These are phyloP conservation scores for Oreochromis tanganicae DNA, from an alignment of 2,113 vertebrate genomes.

Conservation along the genomic window DNA sequence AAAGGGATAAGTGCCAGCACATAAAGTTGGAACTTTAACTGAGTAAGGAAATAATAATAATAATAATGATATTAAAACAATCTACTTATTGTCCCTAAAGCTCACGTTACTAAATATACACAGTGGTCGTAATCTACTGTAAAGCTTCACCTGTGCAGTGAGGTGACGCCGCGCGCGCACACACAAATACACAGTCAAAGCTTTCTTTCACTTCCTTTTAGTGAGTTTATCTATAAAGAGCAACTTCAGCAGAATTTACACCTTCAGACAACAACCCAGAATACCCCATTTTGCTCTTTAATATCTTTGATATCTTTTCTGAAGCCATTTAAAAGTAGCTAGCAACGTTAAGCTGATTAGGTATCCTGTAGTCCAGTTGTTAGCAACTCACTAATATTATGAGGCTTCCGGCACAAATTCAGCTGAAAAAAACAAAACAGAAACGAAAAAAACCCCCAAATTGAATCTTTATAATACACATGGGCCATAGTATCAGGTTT, in stretches of 20 bases:
- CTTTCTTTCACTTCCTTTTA: constrained; percentile 3
- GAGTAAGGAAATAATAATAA: background rate
- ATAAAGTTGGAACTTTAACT: background rate
- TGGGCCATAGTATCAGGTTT: background rate
- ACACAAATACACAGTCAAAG: background rate
- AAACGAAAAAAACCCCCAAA: accelerated
- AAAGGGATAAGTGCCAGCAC: background rate
- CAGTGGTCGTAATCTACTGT: background rate
- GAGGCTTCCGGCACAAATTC: background rate
- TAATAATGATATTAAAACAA: background rate
- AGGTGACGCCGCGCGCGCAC: background rate
- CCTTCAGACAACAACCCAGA: background rate
- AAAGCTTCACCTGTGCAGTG: background rate
- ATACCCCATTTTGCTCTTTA: background rate
- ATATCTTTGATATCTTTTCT: background rate
- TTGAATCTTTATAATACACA: background rate
- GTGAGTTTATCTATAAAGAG: background rate
- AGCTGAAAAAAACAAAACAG: background rate
- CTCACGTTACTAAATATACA: background rate
- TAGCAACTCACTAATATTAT: background rate
- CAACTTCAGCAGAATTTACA: background rate
- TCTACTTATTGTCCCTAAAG: background rate
- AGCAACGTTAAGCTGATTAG: constrained; percentile 18
- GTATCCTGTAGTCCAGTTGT: background rate
- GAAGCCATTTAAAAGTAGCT: background rate